Conservation (phyloP, 2,797 vertebrate genomes). For the Enteromius thamalakanensis region DNA sequence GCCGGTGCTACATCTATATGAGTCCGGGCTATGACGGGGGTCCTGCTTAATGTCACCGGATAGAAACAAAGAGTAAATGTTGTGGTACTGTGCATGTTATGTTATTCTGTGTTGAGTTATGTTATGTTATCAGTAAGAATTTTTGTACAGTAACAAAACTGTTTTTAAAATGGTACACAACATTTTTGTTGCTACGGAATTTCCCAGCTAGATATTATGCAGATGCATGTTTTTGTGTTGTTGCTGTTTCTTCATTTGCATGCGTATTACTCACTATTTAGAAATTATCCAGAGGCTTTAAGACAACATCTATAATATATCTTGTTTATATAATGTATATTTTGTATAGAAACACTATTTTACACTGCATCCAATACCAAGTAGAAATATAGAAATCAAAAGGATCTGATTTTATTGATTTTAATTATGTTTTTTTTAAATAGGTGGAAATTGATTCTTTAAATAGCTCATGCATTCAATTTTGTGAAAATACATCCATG, state of each 20-base stretch:
- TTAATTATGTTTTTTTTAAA: neutral
- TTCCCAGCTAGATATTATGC: neutral
- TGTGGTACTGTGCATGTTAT: neutral
- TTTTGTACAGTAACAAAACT: neutral
- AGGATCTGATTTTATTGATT: neutral
- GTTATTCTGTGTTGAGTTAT: no score
- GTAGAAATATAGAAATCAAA: neutral
- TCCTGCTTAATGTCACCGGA: conserved; percentile 30
- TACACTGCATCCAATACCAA: neutral
- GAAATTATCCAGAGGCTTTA: neutral
- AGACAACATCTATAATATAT: neutral
- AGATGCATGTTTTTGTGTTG: neutral
- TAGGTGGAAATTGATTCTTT: neutral
- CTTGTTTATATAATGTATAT: neutral
- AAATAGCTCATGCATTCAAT: neutral
- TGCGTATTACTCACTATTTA: neutral
- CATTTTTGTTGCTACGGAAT: neutral
- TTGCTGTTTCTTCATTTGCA: neutral
- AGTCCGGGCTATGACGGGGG: neutral
- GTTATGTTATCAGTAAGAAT: neutral
- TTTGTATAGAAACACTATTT: neutral
- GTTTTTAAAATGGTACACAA: neutral
- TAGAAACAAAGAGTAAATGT: conserved; percentile 17
- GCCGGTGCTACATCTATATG: conserved; percentile 68
- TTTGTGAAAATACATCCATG: neutral